Percentiles rank a stretch among this genome's conserved stretches.
phyloP scores from a whole-genome alignment of 2,113 vertebrate genomes.

The Myotis davidii region DNA sequence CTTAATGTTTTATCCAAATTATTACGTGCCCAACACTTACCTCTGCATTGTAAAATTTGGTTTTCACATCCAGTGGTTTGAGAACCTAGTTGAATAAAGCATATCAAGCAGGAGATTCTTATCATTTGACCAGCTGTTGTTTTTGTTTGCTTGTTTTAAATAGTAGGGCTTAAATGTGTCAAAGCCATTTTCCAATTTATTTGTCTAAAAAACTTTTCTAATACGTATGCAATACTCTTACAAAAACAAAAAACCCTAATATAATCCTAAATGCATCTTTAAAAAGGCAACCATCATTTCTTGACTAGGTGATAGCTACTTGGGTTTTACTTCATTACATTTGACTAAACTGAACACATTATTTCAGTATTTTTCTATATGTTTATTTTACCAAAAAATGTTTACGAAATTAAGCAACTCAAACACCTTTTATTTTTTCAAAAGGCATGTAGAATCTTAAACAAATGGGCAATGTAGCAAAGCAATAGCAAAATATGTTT shows the following conservation, averaged over 20 bases:
- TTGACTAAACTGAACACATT: conserved; percentile 5
- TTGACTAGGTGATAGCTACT: neutral
- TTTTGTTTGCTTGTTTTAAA: conserved; percentile 56
- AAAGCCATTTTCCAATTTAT: conserved; percentile 52
- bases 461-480: neutral
- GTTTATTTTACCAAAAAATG: conserved; percentile 22
- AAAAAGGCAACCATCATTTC: conserved; percentile 23
- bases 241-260: neutral
- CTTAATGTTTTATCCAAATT: conserved; percentile 52
- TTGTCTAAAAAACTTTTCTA: neutral
- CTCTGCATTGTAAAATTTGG: conserved; percentile 99
- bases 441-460: conserved; percentile 12
- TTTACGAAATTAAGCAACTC: neutral
- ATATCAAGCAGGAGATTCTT: conserved; percentile 78
- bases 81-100: conserved; percentile 94
- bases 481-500: neutral
- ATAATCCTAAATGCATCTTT: neutral
- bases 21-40: conserved; percentile 83
- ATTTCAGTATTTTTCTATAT: conserved; percentile 10
- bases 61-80: conserved; percentile 99
- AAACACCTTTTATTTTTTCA: neutral
- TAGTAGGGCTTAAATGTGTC: neutral
- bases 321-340: neutral
- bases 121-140: neutral
- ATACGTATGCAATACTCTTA: neutral